These are phyloP conservation scores for Clitarchus hookeri DNA, from an alignment of 2,888 invertebrate species.

Conservation along the genomic window DNA sequence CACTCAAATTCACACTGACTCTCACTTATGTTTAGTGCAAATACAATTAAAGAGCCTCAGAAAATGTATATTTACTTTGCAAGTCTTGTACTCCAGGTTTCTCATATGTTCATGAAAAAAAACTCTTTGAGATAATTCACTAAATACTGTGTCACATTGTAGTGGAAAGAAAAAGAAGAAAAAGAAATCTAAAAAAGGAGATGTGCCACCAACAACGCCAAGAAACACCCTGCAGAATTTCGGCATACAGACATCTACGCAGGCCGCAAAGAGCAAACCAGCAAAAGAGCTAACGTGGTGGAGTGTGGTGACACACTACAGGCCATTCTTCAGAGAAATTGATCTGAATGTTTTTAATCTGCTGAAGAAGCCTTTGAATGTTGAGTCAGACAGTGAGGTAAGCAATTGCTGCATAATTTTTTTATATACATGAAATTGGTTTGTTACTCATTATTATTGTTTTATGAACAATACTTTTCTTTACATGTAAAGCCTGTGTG, in stretches of 20 bases:
- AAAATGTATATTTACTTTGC: too few species aligned
- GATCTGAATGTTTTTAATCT: not conserved
- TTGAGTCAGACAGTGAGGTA: not conserved
- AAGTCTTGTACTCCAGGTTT: too few species aligned
- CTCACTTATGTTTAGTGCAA: too few species aligned
- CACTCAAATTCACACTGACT: too few species aligned
- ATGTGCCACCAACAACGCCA: not conserved
- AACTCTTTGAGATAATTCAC: too few species aligned
- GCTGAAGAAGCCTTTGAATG: not conserved
- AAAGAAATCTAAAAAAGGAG: not conserved
- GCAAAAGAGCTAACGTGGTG: slow-evolving; percentile 10
- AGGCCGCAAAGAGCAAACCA: slow-evolving; percentile 7
- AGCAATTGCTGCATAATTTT: not conserved
- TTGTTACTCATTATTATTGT: too few species aligned
- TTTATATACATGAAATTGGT: too few species aligned
- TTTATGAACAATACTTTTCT: too few species aligned
- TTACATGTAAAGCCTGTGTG: too few species aligned
- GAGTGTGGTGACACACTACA: not conserved
- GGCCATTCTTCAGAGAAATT: not conserved
- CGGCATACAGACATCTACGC: not conserved
- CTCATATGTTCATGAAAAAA: too few species aligned
- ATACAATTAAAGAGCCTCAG: too few species aligned
- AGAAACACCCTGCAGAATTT: not conserved
- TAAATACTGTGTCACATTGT: too few species aligned
- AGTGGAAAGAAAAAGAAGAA: not conserved